A percentile compares a stretch with the other conserved stretches of the same genome.
phyloP scores from a whole-genome alignment of 2,888 invertebrate genomes.

The Petrophora chlorosata region DNA sequence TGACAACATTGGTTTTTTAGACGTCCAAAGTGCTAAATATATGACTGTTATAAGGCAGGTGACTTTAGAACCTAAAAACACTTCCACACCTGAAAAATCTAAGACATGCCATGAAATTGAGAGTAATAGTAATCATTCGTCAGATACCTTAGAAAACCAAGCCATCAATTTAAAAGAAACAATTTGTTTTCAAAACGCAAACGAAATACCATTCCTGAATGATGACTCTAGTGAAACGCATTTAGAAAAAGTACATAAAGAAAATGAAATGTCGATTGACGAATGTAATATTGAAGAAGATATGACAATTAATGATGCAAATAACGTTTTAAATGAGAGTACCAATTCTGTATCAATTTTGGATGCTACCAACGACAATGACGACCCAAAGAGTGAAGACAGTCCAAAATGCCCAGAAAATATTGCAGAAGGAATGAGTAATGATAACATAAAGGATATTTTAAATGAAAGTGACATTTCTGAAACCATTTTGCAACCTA shows the following conservation, averaged over 20 bases:
- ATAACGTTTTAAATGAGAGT: constrained; percentile 22
- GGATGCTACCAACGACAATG: neutral
- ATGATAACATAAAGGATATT: constrained; percentile 6
- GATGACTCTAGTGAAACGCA: neutral
- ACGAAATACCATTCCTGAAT: neutral
- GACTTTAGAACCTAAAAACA: constrained; percentile 14
- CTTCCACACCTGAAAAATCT: constrained; percentile 22
- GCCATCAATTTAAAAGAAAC: neutral
- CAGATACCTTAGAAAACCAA: constrained; percentile 1
- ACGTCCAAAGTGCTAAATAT: constrained; percentile 1
- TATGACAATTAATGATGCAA: neutral
- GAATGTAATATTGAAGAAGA: constrained; percentile 17
- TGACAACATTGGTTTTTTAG: constrained; percentile 7
- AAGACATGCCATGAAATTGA: constrained; percentile 2
- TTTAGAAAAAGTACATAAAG: neutral
- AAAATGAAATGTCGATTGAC: constrained; percentile 16
- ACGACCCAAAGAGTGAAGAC: neutral
- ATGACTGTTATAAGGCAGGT: constrained; percentile 23
- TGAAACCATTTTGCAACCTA: constrained; percentile 22
- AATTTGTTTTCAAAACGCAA: neutral
- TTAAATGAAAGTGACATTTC: constrained; percentile 26
- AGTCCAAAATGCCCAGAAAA: neutral
- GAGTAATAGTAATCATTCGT: neutral
- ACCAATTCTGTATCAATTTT: constrained; percentile 27
- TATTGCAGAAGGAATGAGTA: no score